Conservation (phyloP, 2,888 invertebrate species). For the Andrena chrysosceles region DNA sequence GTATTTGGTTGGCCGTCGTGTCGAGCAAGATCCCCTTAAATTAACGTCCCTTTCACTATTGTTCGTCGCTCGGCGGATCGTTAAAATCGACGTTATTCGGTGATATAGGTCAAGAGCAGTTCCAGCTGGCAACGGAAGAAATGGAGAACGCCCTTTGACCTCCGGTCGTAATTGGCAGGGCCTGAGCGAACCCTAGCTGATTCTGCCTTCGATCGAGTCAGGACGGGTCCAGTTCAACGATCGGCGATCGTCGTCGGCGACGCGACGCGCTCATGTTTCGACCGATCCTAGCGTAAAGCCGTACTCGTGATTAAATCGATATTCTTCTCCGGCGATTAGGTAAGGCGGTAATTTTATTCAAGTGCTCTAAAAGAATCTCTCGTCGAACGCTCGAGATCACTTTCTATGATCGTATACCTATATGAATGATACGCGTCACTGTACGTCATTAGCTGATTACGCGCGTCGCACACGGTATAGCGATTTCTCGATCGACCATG, state of each 20-base stretch:
- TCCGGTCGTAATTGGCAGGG: constrained; percentile 72
- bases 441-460: not conserved
- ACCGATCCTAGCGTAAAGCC: constrained; percentile 48
- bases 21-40: constrained; percentile 13
- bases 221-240: constrained; percentile 23
- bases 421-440: not conserved
- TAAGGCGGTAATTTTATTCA: constrained; percentile 34
- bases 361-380: constrained; percentile 46
- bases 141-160: constrained; percentile 87
- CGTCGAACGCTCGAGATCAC: constrained; percentile 53
- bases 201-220: constrained; percentile 22
- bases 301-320: constrained; percentile 55
- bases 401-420: constrained; percentile 5
- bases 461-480: not conserved
- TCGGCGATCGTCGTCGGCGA: constrained; percentile 23
- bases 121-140: constrained; percentile 88
- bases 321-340: constrained; percentile 34
- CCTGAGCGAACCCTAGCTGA: constrained; percentile 59
- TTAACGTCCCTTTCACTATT: constrained; percentile 7
- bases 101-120: constrained; percentile 88
- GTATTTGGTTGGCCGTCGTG: not conserved
- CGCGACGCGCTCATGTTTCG: constrained; percentile 2
- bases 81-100: constrained; percentile 50
- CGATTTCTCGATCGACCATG: not conserved
- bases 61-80: constrained; percentile 38